These are phyloP conservation scores for Temnopleurus reevesii DNA, from an alignment of 53 echinoderm and acorn worm genomes.

Conservation along the genomic window DNA sequence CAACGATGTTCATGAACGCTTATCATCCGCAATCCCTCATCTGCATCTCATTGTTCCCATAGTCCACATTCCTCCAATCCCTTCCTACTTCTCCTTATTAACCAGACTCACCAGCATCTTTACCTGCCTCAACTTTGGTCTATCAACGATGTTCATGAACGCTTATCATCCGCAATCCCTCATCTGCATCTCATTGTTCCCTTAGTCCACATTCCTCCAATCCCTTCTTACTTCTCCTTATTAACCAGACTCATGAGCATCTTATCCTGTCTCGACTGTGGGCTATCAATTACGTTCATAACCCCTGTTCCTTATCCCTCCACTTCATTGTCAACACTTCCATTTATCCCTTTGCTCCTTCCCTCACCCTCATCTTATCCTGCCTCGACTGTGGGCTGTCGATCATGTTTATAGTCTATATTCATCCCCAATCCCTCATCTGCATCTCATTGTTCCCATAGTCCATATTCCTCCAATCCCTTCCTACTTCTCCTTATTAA, in stretches of 20 bases:
- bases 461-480: background rate
- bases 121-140: constrained; percentile 53
- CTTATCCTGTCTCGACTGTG: constrained; percentile 58
- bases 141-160: constrained; percentile 70
- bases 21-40: no score
- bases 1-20: constrained; percentile 71
- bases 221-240: constrained; percentile 1
- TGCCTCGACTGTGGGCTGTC: no score
- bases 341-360: constrained; percentile 85
- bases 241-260: constrained; percentile 51
- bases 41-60: no score
- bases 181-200: no score
- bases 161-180: no score
- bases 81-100: constrained; percentile 27
- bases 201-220: no score
- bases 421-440: constrained; percentile 72
- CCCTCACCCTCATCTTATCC: constrained; percentile 82
- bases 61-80: background rate
- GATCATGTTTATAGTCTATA: constrained; percentile 72
- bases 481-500: constrained; percentile 35
- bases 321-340: no score
- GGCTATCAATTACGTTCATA: constrained; percentile 68
- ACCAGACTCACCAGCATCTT: constrained; percentile 48
- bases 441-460: no score
- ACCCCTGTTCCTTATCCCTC: no score